Evolutionary conservation across 2,888 invertebrate species (phyloP), one percentile per base, ranked within the genome.

Genomic region (Phyllotreta striolata): DNA sequence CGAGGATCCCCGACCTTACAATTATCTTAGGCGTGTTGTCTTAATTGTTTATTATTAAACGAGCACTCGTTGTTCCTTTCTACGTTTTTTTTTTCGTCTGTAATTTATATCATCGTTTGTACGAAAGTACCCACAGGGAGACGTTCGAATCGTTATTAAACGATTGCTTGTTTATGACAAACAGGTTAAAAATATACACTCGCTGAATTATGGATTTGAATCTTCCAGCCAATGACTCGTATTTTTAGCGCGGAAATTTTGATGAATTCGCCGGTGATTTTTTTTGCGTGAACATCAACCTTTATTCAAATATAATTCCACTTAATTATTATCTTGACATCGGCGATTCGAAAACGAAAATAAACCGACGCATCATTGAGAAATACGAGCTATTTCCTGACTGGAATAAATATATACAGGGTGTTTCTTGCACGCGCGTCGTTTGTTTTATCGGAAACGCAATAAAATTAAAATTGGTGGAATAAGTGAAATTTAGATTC

Each of bases 381-480:
- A 51, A 51, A 59, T 59, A 59, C 41, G 49, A 59, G 51, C 40
- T 59, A 59, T 59, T 59, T 59, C 51, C 59, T 59, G 59, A 39
- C 38, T 24, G 24, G 24, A 24, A 52, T 12, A 34, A 38, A 38
- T 7, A 38, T 9, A n/a, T 39, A 52, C 38, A 52, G 52, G 52
- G 38, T 52, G 10, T 38, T 52, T 6, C 51, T 35, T 51, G 10
- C 10, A 46, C 8, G 9, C 14, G 10, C 46, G 13, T 2, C 46
- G 24, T 24, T 24, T 24, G 24, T 24, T 24, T 24, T 24, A 24
- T 24, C 24, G 1, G 24, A 24, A 4, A 4, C 24, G 24, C 24
- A 24, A 24, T 24, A 24, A 24, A 24, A 24, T 24, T 24, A 24
- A 24, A 24, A 24, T 24, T 24, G 4, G 24, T 24, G 24, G 24